Base-by-base conservation (phyloP, 2,888 invertebrate genomes). In the Philereme vetulata region DNA sequence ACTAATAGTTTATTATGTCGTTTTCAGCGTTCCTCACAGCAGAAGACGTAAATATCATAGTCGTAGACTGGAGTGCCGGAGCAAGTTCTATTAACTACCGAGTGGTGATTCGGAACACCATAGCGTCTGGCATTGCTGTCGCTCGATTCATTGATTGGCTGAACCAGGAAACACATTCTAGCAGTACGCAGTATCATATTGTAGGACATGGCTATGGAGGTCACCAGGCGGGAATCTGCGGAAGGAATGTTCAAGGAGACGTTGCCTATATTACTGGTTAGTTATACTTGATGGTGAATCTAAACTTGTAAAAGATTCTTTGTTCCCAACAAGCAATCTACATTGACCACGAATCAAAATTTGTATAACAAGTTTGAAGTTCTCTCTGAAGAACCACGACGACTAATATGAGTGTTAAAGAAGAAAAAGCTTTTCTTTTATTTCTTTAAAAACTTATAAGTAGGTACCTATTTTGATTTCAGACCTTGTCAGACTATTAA, bases 51-150 rank as follows among this genome's bases (percentile, higher is more conserved):
- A 90, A 90, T 63, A 74, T 90, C 1, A 82, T 90, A 5, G 82
- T 82, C 0, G 80, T 89, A 1, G 89, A 90, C 64, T 89, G 89
- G 89, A 83, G 82, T 51, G 63, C 64, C 4, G 87, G 85, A 3
- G 78, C 86, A 3, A 77, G 68, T 51, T 69, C 80, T 0, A 53
- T 78, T 3, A 69, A 66, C 44, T 77, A 82, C 55, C 71, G 82
- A 56, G 35, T 70, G 10, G 78, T 86, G 36, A 78, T 86, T 55
- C 53, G 61, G 5, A 82, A 85, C 65, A 74, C 88, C 8, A 70
- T 86, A 33, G 59, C 72, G 4, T 83, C 85, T 51, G 88, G 83
- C 0, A 59, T 58, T 46, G 84, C 84, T 3, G 80, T 85, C 0
- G 86, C 80, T 5, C 64, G 71, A 6, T 86, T 88, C 60, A 82